Evolutionary conservation across 2,797 vertebrate genomes (phyloP), one percentile per base, ranked within the genome.

Genomic region (Rallus crepitans): DNA sequence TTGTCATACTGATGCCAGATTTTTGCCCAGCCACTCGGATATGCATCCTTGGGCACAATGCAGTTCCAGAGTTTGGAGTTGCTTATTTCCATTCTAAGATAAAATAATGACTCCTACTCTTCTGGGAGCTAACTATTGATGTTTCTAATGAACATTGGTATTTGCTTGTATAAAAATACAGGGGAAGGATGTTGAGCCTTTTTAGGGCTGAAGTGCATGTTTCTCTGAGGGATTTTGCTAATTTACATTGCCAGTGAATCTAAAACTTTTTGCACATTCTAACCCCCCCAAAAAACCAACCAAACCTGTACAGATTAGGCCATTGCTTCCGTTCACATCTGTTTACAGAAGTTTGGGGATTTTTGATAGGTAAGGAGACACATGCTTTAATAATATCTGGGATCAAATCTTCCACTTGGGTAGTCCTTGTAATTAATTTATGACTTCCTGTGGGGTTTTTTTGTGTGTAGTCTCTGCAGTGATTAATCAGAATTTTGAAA

Each of bases 351-450:
- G 37, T 42, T 31, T 13, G 28, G 30, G 10, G 61, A 35, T 71
- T 68, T 76, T 50, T 31, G 11, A 19, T 63, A 79, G 59, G n/a
- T 82, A 55, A 48, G 64, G 60, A 82, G 47, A 75, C 79, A 60
- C 30, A 28, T 73, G 33, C 89, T 90, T 93, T 65, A 83, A 0
- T 91, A 88, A 61, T 93, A 72, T 35, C 64, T 82, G n/a, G 42
- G 47, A 88, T 90, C 17, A 1, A 56, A 28, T 78, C 79, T 91
- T 95, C 69, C 80, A 66, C 75, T 76, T 93, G 87, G 72, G 65
- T 91, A 88, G n/a, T 91, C 69, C 53, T 94, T 91, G 87, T 91
- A 90, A 96, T 93, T 94, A 95, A 90, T 96, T 86, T 86, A 94
- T 94, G 72, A 63, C 59, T 93, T 82, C 57, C 69, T 82, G 69